Conservation (phyloP, 2,113 vertebrate genomes). For the Brachionichthys hirsutus region DNA sequence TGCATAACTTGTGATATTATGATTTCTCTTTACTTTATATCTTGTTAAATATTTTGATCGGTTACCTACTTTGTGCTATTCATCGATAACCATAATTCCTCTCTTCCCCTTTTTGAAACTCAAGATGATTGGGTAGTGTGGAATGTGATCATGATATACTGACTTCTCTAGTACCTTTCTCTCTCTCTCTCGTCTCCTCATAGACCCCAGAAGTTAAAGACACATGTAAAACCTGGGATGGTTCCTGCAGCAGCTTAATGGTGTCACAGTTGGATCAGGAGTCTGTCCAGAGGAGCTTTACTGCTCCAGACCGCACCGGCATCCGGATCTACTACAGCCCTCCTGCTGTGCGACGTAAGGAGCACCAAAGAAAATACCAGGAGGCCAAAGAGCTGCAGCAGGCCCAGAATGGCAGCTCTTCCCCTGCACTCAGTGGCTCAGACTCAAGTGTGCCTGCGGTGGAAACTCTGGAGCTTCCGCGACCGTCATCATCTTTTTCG, state of each 20-base stretch:
- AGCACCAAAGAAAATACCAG: constrained; percentile 63
- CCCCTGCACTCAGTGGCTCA: constrained; percentile 5
- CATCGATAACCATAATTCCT: no score
- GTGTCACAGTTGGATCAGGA: constrained; percentile 77
- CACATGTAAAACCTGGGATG: constrained; percentile 84
- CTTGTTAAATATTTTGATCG: no score
- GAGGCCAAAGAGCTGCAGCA: constrained; percentile 19
- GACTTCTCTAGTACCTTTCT: not conserved
- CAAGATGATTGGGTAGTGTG: no score
- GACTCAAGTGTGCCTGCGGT: not conserved
- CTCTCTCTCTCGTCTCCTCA: not conserved
- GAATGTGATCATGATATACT: not conserved
- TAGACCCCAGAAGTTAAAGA: constrained; percentile 66
- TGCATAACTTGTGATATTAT: constrained; percentile 3
- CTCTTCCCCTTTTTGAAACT: not conserved
- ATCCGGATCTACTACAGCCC: constrained; percentile 98
- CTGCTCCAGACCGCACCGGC: constrained; percentile 91
- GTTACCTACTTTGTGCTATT: not conserved
- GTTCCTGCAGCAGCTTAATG: constrained; percentile 67
- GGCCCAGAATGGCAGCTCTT: constrained; percentile 34
- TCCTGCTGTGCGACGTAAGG: constrained; percentile 84
- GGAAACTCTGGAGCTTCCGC: constrained; percentile 23
- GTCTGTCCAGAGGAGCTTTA: constrained; percentile 91
- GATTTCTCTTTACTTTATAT: not conserved
- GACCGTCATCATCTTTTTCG: constrained; percentile 44